These are phyloP conservation scores for Melanostoma scalare DNA, from an alignment of 2,888 invertebrate species.

Conservation along the genomic window DNA sequence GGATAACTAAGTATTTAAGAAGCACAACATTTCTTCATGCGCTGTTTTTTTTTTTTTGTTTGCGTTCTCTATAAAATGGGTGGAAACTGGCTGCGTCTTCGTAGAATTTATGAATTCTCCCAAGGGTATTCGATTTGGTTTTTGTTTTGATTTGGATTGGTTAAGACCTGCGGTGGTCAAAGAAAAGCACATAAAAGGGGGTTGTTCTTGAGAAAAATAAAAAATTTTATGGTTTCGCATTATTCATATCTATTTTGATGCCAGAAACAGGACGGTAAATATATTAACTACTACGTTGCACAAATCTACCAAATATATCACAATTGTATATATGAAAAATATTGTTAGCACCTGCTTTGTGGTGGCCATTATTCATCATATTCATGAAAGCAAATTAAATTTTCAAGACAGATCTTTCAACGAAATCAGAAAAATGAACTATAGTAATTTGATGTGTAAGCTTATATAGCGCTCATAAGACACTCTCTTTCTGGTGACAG, in stretches of 20 bases:
- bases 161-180: constrained; percentile 47
- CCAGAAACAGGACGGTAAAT: constrained; percentile 39
- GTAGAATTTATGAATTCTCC: constrained; percentile 51
- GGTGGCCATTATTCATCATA: constrained; percentile 38
- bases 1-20: constrained; percentile 32
- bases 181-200: constrained; percentile 31
- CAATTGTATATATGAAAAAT: constrained; percentile 33
- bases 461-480: no score
- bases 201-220: constrained; percentile 46
- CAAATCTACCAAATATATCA: constrained; percentile 51
- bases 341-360: constrained; percentile 62
- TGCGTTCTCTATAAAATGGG: constrained; percentile 42
- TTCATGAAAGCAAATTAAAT: constrained; percentile 28
- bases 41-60: constrained; percentile 26
- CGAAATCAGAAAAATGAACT: constrained; percentile 22
- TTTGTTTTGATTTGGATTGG: constrained; percentile 46
- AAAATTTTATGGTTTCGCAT: constrained; percentile 46
- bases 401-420: constrained; percentile 46
- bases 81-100: constrained; percentile 41
- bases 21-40: constrained; percentile 22
- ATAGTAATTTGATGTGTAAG: no score
- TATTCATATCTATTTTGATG: constrained; percentile 31
- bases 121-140: constrained; percentile 40
- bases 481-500: no score
- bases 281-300: constrained; percentile 50